A percentile compares a stretch with the other conserved stretches of the same genome.
Conservation (phyloP, 2,113 vertebrate species). For the Macquaria australasica region DNA sequence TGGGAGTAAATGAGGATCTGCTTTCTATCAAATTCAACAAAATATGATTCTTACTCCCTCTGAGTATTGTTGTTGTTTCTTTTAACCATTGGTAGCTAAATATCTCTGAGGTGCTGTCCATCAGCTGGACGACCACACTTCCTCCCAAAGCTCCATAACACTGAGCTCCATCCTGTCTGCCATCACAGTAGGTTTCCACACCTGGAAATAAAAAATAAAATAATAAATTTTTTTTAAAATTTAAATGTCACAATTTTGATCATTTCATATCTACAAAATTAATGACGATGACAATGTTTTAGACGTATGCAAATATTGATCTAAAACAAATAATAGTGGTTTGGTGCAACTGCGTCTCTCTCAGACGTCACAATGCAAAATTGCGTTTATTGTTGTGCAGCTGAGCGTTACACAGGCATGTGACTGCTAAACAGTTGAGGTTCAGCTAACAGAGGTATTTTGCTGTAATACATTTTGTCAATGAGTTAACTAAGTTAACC, state of each 20-base stretch:
- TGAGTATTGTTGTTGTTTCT: fast-evolving
- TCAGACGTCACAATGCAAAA: neutral
- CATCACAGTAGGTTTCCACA: conserved; percentile 53
- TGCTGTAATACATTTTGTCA: neutral
- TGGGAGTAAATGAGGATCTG: conserved; percentile 21
- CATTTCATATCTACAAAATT: neutral
- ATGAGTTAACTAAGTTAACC: neutral
- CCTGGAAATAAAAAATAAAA: conserved; percentile 29
- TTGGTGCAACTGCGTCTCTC: neutral
- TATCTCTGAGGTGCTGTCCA: neutral
- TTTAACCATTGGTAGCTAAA: fast-evolving
- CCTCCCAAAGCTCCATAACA: conserved; percentile 73
- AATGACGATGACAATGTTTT: neutral
- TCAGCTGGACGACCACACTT: conserved; percentile 56
- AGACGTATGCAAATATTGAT: neutral
- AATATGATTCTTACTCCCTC: fast-evolving
- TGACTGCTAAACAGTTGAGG: neutral
- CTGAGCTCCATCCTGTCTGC: conserved; percentile 34
- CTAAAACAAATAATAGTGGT: neutral
- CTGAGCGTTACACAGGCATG: neutral
- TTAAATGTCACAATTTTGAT: neutral
- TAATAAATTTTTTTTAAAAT: neutral
- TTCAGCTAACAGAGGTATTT: neutral
- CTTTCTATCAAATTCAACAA: fast-evolving
- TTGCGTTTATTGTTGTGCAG: neutral